Evolutionary conservation across 2,113 vertebrate genomes (phyloP).

Genomic region (Poeciliopsis occidentalis): DNA sequence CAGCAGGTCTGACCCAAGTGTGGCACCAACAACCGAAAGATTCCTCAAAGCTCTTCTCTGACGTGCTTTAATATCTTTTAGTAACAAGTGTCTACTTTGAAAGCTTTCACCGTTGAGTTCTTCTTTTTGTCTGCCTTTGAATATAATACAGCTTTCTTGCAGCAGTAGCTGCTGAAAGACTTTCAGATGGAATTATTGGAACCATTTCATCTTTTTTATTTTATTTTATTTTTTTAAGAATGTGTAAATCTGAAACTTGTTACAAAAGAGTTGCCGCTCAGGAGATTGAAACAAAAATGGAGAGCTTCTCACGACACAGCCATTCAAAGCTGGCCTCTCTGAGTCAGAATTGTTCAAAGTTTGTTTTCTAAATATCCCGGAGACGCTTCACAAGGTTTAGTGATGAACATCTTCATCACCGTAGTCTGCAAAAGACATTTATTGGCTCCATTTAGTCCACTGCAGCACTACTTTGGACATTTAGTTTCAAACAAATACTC

Average conservation of each 20-base stretch:
- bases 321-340: neutral
- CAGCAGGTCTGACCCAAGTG: conserved; percentile 82
- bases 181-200: conserved; percentile 9
- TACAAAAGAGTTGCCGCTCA: conserved; percentile 60
- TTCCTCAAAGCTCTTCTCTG: conserved; percentile 53
- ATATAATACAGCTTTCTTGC: conserved; percentile 24
- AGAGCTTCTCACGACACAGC: neutral
- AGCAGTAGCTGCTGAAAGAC: conserved; percentile 11
- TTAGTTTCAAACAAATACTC: too few species aligned
- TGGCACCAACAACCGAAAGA: conserved; percentile 68
- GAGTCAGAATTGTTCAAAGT: neutral
- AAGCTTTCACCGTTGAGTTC: conserved; percentile 60
- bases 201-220: conserved; percentile 53
- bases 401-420: neutral
- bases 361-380: neutral
- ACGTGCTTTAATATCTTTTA: conserved; percentile 64
- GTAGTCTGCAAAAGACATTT: too few species aligned
- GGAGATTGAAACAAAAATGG: conserved; percentile 53
- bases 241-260: conserved; percentile 1
- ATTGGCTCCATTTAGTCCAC: too few species aligned
- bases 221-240: conserved; percentile 31
- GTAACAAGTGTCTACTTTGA: conserved; percentile 74
- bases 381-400: neutral
- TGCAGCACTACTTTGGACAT: neutral
- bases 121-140: conserved; percentile 51